Evolutionary conservation across 2,797 vertebrate species (phyloP).

Genomic region (Catostomus latipinnis): DNA sequence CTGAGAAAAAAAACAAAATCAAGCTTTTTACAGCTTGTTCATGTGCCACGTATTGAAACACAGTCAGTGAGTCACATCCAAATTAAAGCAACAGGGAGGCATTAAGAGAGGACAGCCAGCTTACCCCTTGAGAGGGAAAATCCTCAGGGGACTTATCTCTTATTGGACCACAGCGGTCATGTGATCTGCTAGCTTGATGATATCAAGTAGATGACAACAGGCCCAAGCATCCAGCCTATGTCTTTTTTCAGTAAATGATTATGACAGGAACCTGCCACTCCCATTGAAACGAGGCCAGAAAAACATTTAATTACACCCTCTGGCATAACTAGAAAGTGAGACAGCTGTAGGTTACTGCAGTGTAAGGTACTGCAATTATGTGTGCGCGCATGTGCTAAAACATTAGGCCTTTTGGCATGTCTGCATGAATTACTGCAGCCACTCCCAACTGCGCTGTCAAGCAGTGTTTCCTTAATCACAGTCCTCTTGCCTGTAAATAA

Average conservation of each 20-base stretch:
- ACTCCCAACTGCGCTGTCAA: conserved; percentile 26
- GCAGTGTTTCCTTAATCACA: conserved; percentile 36
- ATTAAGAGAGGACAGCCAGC: background rate
- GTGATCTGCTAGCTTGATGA: conserved; percentile 47
- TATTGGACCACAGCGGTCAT: conserved; percentile 44
- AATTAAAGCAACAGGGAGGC: conserved; percentile 3
- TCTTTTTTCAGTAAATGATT: conserved; percentile 43
- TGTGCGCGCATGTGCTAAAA: conserved; percentile 6
- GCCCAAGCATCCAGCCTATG: conserved; percentile 6
- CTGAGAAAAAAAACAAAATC: background rate
- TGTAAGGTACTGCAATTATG: conserved; percentile 40
- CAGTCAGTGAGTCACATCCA: conserved; percentile 61
- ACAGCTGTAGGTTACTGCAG: conserved; percentile 18
- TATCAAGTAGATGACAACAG: conserved; percentile 39
- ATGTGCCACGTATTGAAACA: conserved; percentile 43
- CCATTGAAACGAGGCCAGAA: conserved; percentile 39
- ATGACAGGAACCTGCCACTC: conserved; percentile 56
- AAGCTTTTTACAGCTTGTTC: conserved; percentile 4
- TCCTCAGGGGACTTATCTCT: conserved; percentile 15
- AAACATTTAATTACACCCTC: conserved; percentile 32
- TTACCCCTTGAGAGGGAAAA: background rate
- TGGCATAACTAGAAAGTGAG: conserved; percentile 40
- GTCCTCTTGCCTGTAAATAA: conserved; percentile 12
- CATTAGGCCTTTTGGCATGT: conserved; percentile 36
- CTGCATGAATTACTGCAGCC: conserved; percentile 33